Evolutionary conservation across 1,140 invertebrate species (phyloP).

Genomic region (Planococcus citri): DNA sequence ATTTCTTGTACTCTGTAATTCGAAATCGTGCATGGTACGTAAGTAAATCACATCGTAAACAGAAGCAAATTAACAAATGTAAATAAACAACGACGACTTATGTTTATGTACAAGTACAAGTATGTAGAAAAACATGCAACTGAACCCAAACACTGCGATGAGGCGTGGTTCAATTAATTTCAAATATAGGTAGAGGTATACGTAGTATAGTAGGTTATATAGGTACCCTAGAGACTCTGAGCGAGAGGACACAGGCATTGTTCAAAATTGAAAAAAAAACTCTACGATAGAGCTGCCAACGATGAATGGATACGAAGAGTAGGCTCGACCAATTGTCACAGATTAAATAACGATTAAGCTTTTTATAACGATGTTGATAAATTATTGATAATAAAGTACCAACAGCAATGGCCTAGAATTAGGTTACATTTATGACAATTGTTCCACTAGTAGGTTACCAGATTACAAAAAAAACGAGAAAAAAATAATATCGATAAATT

Average conservation of each 20-base stretch:
- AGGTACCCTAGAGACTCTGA: too few species aligned
- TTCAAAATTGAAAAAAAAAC: too few species aligned
- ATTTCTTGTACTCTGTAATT: constrained; percentile 56
- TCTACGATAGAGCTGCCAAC: too few species aligned
- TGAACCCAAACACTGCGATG: too few species aligned
- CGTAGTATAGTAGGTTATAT: too few species aligned
- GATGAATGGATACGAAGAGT: too few species aligned
- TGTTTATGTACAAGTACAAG: too few species aligned
- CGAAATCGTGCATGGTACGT: not conserved
- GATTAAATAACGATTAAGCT: constrained; percentile 1
- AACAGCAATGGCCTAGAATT: not conserved
- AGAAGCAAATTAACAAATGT: not conserved
- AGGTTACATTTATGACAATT: not conserved
- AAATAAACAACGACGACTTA: not conserved
- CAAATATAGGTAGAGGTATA: not conserved
- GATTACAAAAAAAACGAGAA: too few species aligned
- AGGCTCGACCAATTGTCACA: not conserved
- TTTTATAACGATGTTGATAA: not conserved
- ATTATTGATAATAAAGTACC: not conserved
- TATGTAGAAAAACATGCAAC: too few species aligned
- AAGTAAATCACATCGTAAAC: not conserved
- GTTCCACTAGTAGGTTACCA: too few species aligned
- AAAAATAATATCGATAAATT: too few species aligned
- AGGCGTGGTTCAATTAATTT: not conserved
- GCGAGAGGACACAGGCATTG: too few species aligned